Evolutionary conservation across 2,113 vertebrate genomes (phyloP), one percentile per base, ranked within the genome.

Genomic region (Ophthalmolycus amberensis): DNA sequence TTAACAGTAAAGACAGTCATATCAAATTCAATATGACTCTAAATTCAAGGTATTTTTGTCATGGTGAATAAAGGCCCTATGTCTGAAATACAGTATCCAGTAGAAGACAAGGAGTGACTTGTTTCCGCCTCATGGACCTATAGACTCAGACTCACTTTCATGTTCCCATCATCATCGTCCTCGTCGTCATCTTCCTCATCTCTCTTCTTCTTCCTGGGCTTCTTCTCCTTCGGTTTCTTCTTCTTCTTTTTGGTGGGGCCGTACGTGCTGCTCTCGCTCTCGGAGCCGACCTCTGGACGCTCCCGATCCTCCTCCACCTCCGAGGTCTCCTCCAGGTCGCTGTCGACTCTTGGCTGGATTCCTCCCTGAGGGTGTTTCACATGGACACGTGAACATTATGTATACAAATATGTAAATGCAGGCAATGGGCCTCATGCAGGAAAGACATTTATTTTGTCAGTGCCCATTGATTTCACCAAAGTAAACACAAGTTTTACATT

Each of bases 201-300:
- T 79, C 97, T 97, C 94, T 96, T 99, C 84, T 96, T 97, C 56
- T 95, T 95, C 80, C 97, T 96, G 65, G 94, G 90, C 82, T 97
- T 99, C 81, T 97, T 99, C 91, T 99, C 98, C 88, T 95, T 98
- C 50, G 97, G 95, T 60, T 97, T 99, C 87, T 99, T 99, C 92
- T 98, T 99, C 87, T 97, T 99, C 93, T 98, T 99, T 77, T 98
- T 99, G 86, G 96, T 96, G 1, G 96, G 95, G 14, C 96, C 95
- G 75, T 97, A 99, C 79, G 96, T 95, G 9, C 98, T 99, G 71
- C 96, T 97, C 86, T 99, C 98, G 0, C 98, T 99, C 79, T 96
- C 98, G 0, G 97, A 98, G 71, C 95, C 96, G 1, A 90, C 78
- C 69, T 97, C 97, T 1, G 93, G 95, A 0, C 93, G 85, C 9